Base-by-base conservation (phyloP, 2,888 invertebrate species). In the Pilophorus perplexus region DNA sequence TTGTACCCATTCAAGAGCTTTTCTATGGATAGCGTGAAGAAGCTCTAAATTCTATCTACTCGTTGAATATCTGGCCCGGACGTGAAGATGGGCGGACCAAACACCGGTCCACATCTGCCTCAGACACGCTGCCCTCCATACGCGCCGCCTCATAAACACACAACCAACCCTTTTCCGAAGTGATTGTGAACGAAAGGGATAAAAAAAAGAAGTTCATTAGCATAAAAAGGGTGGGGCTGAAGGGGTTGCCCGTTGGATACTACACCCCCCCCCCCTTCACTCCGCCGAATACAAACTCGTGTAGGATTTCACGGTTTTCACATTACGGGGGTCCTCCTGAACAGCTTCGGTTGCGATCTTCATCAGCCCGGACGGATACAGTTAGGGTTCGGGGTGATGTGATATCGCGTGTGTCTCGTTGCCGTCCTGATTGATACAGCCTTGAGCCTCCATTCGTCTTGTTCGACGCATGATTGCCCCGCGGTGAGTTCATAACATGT, bases 221-320 rank as follows among this genome's bases (percentile, higher is more conserved):
- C 62, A 62, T 62, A 62, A 59, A n/a, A 62, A 48, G 62, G 62
- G 62, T 38, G 62, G 44, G 28, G 62, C 62, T 20, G 27, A n/a
- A 27, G 46, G 28, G 14, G 16, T 33, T 16, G 16, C 20, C 33
- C 48, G 42, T 48, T 48, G 48, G 16, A 20, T 33, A 38, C 10
- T 8, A 38, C 20, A 46, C 38, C 60, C 44, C 42, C 44, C 44
- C 44, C 42, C 16, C 48, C 44, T 25, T 44, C 20, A 6, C 8
- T 6, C 12, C 22, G n/a, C 48, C 33, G 52, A 52, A 12, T 33
- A 33, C 12, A 6, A 33, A n/a, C n/a, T n/a, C n/a, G 33, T 33
- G 33, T 33, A 8, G 33, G 62, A 62, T 62, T 62, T 62, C 62
- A 62, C 62, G 62, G 62, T 62, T 62, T 62, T 62, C 62, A 62